These are phyloP conservation scores for Agrypnia vestita DNA, from an alignment of 1,140 invertebrate species.

Conservation along the genomic window DNA sequence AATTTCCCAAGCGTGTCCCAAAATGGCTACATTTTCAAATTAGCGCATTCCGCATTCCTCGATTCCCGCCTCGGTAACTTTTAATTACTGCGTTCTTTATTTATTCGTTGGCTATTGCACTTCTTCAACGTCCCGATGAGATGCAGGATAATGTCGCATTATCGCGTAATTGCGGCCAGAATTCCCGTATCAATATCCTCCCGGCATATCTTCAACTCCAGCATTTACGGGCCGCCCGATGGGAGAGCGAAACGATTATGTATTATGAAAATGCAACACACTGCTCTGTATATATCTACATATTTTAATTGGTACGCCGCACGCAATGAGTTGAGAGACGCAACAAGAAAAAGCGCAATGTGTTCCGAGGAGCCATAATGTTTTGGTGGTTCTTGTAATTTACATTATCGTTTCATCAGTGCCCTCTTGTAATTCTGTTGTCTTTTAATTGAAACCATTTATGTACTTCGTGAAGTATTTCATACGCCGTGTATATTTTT, in stretches of 20 bases:
- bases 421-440: too few relatives aligned
- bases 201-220: too few relatives aligned
- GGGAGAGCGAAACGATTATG: too few relatives aligned
- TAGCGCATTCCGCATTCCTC: not conserved
- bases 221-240: not conserved
- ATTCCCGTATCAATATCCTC: constrained; percentile 16
- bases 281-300: too few relatives aligned
- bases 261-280: too few relatives aligned
- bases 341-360: not conserved
- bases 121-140: not conserved
- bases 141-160: constrained; percentile 30
- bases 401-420: too few relatives aligned
- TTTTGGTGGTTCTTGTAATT: too few relatives aligned
- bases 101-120: not conserved
- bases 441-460: too few relatives aligned
- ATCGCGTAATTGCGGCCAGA: constrained; percentile 8
- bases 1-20: not conserved
- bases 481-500: too few relatives aligned
- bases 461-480: too few relatives aligned
- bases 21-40: not conserved
- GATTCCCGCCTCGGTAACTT: not conserved
- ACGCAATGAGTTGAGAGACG: not conserved
- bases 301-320: constrained; percentile 25
- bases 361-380: not conserved
- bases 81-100: constrained; percentile 10